Percentiles rank a stretch among this genome's conserved stretches.
These are phyloP conservation scores for Yponomeuta evonymella DNA, from an alignment of 2,888 invertebrate species.

Conservation along the genomic window DNA sequence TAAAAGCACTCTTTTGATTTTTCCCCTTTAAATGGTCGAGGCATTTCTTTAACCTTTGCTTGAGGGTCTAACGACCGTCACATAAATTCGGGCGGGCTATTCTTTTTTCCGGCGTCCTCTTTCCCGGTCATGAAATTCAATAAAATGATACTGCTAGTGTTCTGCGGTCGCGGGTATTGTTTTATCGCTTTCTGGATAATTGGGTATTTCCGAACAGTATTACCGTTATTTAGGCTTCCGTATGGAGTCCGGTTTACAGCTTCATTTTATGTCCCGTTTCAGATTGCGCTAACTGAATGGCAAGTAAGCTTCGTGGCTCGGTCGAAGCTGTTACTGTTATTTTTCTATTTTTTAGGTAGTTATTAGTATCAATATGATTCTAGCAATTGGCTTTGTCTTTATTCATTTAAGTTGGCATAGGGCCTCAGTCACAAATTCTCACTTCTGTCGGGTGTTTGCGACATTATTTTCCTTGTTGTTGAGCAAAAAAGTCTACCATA, in stretches of 20 bases:
- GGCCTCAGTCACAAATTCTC: no score
- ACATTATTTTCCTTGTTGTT: no score
- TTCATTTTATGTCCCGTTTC: not conserved
- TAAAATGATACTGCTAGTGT: slow-evolving; percentile 11
- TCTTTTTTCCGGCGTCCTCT: not conserved
- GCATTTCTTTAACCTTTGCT: slow-evolving; percentile 53
- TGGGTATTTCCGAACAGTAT: slow-evolving; percentile 1
- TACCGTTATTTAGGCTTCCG: not conserved
- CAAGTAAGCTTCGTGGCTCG: not conserved
- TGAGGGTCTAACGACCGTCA: slow-evolving; percentile 40
- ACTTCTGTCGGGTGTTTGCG: no score
- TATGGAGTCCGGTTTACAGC: not conserved
- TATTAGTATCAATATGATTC: no score
- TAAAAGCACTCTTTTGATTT: slow-evolving; percentile 60
- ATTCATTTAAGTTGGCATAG: no score
- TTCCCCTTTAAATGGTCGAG: slow-evolving; percentile 49
- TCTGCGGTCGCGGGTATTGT: not conserved
- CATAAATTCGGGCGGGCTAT: slow-evolving; percentile 25
- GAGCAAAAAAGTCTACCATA: no score
- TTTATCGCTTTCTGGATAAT: slow-evolving; percentile 10
- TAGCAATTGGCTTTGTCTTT: no score
- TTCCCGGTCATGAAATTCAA: slow-evolving; percentile 13
- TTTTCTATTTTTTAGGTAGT: no score
- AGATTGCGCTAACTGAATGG: not conserved
- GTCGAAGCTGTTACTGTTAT: not conserved